Percentiles rank a stretch among this genome's conserved stretches.
Evolutionary conservation across 1,140 invertebrate genomes (phyloP).

Genomic region (Apis mellifera): Amel_HAv3.1 CM009941.2:2015001-2015500

Average conservation of each 20-base stretch:
- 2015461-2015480: slow-evolving; percentile 38
- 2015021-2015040: no score
- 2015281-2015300: slow-evolving; percentile 46
- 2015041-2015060: no score
- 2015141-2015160: no score
- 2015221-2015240: background rate
- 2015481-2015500: slow-evolving; percentile 48
- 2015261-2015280: background rate
- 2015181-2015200: no score
- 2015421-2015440: slow-evolving; percentile 68
- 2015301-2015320: slow-evolving; percentile 66
- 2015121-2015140: no score
- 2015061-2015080: no score
- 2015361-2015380: slow-evolving; percentile 25
- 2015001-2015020: no score
- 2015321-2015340: slow-evolving; percentile 52
- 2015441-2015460: slow-evolving; percentile 61
- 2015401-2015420: slow-evolving; percentile 63
- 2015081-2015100: no score
- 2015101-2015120: no score
- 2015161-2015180: no score
- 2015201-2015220: no score
- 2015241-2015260: background rate
- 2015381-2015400: slow-evolving; percentile 20
- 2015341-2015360: slow-evolving; percentile 59